Percentiles rank a stretch among this genome's conserved stretches.
Conservation (phyloP, 2,888 invertebrate species). For the Trachelus tabidus region DNA sequence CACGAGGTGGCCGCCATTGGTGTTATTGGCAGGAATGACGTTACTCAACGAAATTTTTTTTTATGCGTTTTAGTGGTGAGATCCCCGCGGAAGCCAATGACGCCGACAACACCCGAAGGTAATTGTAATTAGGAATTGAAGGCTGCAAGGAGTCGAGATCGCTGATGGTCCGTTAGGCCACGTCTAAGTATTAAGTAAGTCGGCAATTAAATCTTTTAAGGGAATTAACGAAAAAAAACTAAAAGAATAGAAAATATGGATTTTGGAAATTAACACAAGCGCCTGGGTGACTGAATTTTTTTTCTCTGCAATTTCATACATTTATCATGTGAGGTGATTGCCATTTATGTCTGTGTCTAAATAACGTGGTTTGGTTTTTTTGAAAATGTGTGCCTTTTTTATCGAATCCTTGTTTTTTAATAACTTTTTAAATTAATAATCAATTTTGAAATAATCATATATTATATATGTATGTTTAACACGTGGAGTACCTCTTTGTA, state of each 20-base stretch:
- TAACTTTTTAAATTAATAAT: not conserved
- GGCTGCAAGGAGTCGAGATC: constrained; percentile 63
- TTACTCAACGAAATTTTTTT: constrained; percentile 37
- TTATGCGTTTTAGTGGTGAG: constrained; percentile 68
- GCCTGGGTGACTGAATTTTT: not conserved
- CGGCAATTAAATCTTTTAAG: constrained; percentile 59
- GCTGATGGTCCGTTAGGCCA: constrained; percentile 65
- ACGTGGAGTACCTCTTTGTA: not conserved
- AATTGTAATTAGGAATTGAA: constrained; percentile 67
- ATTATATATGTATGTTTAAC: not conserved
- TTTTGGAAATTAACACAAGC: not conserved
- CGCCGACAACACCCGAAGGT: constrained; percentile 67
- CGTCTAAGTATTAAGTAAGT: constrained; percentile 67
- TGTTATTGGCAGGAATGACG: not conserved
- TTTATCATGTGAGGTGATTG: not conserved
- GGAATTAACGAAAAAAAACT: constrained; percentile 18
- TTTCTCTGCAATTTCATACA: not conserved
- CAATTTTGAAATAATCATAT: not conserved
- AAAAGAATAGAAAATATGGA: not conserved
- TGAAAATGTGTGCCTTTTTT: no score
- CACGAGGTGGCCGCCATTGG: not conserved
- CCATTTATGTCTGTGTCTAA: not conserved
- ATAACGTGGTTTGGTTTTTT: not conserved
- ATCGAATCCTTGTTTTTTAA: not conserved
- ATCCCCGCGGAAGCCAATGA: constrained; percentile 67